Percentiles rank a stretch among this genome's conserved stretches.
phyloP scores from a whole-genome alignment of 2,888 invertebrate genomes.

The Chaitophorus viminalis region DNA sequence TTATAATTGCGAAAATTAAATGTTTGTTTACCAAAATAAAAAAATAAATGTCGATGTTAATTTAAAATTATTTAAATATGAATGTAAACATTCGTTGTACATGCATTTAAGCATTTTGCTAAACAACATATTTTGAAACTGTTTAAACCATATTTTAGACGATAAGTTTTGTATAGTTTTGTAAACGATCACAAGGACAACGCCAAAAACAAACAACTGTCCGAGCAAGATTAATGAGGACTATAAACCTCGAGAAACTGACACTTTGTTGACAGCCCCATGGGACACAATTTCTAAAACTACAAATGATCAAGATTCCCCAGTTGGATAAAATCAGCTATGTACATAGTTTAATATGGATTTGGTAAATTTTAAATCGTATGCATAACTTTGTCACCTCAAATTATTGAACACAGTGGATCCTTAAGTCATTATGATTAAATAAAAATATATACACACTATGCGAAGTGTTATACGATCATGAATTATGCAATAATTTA shows the following conservation, averaged over 20 bases:
- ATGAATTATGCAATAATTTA: no score
- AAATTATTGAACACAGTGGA: neutral
- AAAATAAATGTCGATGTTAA: no score
- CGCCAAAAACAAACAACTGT: conserved; percentile 10
- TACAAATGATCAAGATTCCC: neutral
- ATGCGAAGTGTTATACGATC: no score
- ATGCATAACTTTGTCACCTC: neutral
- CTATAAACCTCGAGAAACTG: conserved; percentile 19
- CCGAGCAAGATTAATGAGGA: conserved; percentile 2
- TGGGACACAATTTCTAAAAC: neutral
- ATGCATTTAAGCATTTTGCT: neutral
- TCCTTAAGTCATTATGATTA: no score
- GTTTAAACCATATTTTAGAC: neutral
- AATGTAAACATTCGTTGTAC: neutral
- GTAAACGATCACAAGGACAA: conserved; percentile 3
- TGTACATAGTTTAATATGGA: neutral
- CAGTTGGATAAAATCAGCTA: neutral
- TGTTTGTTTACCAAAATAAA: no score
- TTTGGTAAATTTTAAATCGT: neutral
- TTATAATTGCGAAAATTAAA: no score
- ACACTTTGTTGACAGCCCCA: neutral
- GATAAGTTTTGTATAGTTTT: conserved; percentile 24
- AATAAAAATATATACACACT: no score
- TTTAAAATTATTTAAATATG: no score
- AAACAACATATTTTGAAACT: conserved; percentile 3